These are phyloP conservation scores for Halcyon chelicuti DNA, from an alignment of 2,797 vertebrate genomes.

Conservation along the genomic window DNA sequence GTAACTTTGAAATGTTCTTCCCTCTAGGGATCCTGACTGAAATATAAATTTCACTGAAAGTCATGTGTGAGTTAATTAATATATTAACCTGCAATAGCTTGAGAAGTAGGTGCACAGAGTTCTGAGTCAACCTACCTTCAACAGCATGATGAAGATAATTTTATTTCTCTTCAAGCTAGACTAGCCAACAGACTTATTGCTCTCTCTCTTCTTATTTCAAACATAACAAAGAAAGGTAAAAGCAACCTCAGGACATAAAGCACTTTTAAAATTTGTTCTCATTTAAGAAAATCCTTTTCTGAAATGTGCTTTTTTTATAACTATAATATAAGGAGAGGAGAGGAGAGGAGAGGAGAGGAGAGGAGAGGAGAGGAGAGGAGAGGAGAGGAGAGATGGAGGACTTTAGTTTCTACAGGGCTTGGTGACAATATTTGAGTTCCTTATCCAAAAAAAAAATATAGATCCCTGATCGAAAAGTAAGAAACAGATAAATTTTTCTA, in stretches of 20 bases:
- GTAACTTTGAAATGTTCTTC: constrained; percentile 18
- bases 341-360: no score
- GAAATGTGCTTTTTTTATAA: not conserved
- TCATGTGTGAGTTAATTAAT: not conserved
- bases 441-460: not conserved
- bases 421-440: not conserved
- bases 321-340: not conserved
- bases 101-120: not conserved
- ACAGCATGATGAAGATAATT: not conserved
- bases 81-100: not conserved
- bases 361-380: no score
- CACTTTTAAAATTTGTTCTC: not conserved
- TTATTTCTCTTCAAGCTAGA: not conserved
- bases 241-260: not conserved
- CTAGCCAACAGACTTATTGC: not conserved
- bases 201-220: not conserved
- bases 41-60: constrained; percentile 9
- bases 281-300: not conserved
- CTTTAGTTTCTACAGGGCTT: not conserved
- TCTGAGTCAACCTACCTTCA: not conserved
- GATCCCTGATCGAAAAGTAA: not conserved
- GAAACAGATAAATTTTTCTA: not conserved
- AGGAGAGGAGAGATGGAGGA: not conserved
- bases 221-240: not conserved
- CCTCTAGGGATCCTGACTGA: not conserved